These are phyloP conservation scores for Drosophila phalerata DNA, from an alignment of 2,888 invertebrate species.

Conservation along the genomic window DNA sequence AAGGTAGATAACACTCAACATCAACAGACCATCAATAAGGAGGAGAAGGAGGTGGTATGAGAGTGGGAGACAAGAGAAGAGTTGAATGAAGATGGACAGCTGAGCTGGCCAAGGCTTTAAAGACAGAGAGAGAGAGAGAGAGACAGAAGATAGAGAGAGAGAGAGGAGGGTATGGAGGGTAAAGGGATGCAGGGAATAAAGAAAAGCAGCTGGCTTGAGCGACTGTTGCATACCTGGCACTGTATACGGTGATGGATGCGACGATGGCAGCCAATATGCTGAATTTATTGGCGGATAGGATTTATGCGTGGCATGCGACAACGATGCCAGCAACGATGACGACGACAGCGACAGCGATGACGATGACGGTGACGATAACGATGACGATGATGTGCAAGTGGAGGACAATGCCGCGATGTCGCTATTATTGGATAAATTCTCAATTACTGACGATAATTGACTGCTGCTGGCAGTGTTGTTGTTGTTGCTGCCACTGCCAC, in stretches of 20 bases:
- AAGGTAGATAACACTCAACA: slow-evolving; percentile 80
- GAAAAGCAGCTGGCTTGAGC: slow-evolving; percentile 39
- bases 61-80: slow-evolving; percentile 20
- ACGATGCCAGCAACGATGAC: slow-evolving; percentile 39
- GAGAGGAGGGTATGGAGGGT: neutral
- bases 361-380: slow-evolving; percentile 31
- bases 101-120: slow-evolving; percentile 40
- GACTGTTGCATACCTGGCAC: slow-evolving; percentile 89
- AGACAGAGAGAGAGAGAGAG: neutral
- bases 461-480: slow-evolving; percentile 66
- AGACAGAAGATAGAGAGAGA: neutral
- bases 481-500: slow-evolving; percentile 45
- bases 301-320: slow-evolving; percentile 83
- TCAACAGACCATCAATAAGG: slow-evolving; percentile 78
- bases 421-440: slow-evolving; percentile 84
- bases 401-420: slow-evolving; percentile 73
- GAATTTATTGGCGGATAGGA: slow-evolving; percentile 92
- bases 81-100: slow-evolving; percentile 68
- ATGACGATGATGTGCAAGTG: slow-evolving; percentile 52
- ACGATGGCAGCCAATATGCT: slow-evolving; percentile 93
- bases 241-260: slow-evolving; percentile 92
- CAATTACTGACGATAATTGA: slow-evolving; percentile 85
- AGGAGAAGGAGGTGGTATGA: neutral
- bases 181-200: no score
- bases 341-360: slow-evolving; percentile 27